Base-by-base conservation (phyloP, 2,888 invertebrate species). In the Ametastegia equiseti region DNA sequence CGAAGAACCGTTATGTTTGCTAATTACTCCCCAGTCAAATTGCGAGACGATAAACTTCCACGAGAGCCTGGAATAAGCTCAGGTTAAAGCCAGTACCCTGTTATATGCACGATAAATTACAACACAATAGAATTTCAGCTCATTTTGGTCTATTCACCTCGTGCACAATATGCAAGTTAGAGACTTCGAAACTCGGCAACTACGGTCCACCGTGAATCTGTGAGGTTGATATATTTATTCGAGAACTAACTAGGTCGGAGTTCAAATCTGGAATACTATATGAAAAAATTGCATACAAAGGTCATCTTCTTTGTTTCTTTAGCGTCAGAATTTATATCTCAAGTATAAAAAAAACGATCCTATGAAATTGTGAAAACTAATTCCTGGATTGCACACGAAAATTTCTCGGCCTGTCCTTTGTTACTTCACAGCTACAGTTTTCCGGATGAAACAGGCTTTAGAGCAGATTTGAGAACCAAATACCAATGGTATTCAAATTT, bases 1-100 rank as follows among this genome's bases (percentile, higher is more conserved):
- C 79, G 19, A 57, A 57, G 82, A 63, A 81, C 79, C 39, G 30
- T 67, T 67, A 54, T 71, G 80, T 47, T 81, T 81, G 81, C 50
- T 67, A 36, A 67, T 67, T 57, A 27, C 71, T 75, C 50, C 75
- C n/a, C 50, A 47, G 83, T 79, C 67, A 45, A 27, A 82, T 47
- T 1, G 84, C 30, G 45, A 36, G 57, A 42, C 23, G 42, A 79
- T 54, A 79, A 79, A 42, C 45, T 63, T 71, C 42, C 45, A 15
- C 13, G 27, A 9, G 30, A 71, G 71, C 30, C 9, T 71, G 27
- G 45, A 71, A 71, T 71, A 71, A 71, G 71, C 71, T 47, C 6
- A 71, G 36, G 27, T 36, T 71, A 15, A 45, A 47, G 45, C 45
- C 71, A 47, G 39, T 60, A 30, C 60, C 19, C 9, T 67, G 65